phyloP scores from a whole-genome alignment of 2,113 vertebrate species.

The Ginglymostoma cirratum region DNA sequence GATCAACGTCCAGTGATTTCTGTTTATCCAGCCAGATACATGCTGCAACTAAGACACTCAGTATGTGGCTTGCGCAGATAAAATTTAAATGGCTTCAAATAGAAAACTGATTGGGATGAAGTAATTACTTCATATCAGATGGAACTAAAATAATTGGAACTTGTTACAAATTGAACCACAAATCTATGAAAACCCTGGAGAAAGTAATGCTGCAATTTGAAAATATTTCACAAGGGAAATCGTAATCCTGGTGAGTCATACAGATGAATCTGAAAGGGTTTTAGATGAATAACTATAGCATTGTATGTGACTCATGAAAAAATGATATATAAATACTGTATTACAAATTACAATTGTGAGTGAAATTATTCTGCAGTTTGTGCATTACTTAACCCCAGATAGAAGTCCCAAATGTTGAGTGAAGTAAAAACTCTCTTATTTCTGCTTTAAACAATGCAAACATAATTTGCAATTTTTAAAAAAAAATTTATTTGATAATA shows the following conservation, averaged over 20 bases:
- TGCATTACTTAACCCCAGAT: not conserved
- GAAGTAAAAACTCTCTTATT: not conserved
- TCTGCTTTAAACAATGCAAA: not conserved
- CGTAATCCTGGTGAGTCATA: constrained; percentile 7
- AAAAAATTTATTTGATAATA: not conserved
- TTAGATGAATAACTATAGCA: not conserved
- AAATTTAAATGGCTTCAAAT: not conserved
- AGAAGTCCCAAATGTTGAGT: not conserved
- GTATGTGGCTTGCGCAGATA: not conserved
- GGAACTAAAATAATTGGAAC: constrained; percentile 9
- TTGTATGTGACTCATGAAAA: constrained; percentile 16
- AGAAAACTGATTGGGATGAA: not conserved
- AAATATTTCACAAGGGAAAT: constrained; percentile 26
- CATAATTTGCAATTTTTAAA: not conserved
- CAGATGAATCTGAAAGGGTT: not conserved
- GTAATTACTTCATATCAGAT: not conserved
- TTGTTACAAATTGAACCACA: not conserved
- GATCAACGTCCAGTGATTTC: not conserved
- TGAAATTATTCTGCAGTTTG: not conserved
- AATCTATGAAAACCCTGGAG: constrained; percentile 8
- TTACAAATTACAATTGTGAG: not conserved
- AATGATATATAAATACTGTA: not conserved
- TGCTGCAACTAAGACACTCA: not conserved
- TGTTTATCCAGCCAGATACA: not conserved
- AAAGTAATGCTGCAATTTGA: not conserved